A percentile compares a stretch with the other conserved stretches of the same genome.
phyloP scores from a whole-genome alignment of 2,888 invertebrate species.

The Plagiodera versicolora region DNA sequence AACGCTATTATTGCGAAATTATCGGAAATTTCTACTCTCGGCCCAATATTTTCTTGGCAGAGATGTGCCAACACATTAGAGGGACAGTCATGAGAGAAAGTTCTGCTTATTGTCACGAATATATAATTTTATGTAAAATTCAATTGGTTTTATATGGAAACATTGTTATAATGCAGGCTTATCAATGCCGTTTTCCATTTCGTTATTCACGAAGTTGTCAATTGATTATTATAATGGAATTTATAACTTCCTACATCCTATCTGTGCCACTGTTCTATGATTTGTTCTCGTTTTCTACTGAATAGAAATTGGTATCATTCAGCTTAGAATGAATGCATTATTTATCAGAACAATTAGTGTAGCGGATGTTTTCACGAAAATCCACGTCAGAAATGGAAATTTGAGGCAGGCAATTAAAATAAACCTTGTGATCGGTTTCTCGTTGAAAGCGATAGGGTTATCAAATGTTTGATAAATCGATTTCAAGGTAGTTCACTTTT shows the following conservation, averaged over 20 bases:
- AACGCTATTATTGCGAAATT: not conserved
- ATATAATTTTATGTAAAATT: constrained; percentile 17
- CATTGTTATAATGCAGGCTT: constrained; percentile 4
- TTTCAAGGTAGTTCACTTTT: too few species aligned
- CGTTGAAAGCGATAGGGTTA: too few species aligned
- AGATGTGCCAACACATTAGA: not conserved
- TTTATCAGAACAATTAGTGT: not conserved
- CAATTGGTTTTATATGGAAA: constrained; percentile 11
- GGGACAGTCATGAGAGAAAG: constrained; percentile 9
- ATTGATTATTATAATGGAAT: not conserved
- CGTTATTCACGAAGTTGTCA: not conserved
- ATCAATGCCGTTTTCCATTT: not conserved
- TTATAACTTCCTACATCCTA: not conserved
- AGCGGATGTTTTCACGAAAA: too few species aligned
- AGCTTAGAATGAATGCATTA: not conserved
- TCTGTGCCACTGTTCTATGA: not conserved
- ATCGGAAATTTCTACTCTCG: not conserved
- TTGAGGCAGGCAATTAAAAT: too few species aligned
- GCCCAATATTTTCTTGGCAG: not conserved
- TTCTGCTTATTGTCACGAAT: constrained; percentile 13
- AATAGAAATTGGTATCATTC: not conserved
- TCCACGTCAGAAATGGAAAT: too few species aligned
- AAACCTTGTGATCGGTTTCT: too few species aligned
- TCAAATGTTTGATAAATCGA: too few species aligned
- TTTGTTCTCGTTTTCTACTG: not conserved